Base-by-base conservation (phyloP, 2,888 invertebrate species). In the Ornithoptera priamus region DNA sequence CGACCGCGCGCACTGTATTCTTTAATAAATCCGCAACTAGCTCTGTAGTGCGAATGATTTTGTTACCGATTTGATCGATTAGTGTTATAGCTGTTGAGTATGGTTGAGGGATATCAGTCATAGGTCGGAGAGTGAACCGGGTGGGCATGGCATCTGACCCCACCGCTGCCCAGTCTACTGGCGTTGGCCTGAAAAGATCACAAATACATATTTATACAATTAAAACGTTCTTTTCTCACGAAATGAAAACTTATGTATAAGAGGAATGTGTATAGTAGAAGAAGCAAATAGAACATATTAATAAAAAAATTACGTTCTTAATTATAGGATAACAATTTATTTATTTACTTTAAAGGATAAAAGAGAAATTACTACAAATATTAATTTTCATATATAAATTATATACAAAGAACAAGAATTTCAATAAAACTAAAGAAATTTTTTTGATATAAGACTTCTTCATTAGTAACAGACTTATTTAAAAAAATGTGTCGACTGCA, bases 21-120 rank as follows among this genome's bases (percentile, higher is more conserved):
- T 80, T 89, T 15, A 93, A 73, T 30, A 93, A 76, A 59, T 90
- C 92, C 0, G 89, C 90, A 59, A 93, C 88, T 2, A 93, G 85
- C 73, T 93, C 92, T 0, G 93, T 93, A 10, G 93, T 93, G 71
- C 82, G 79, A 71, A 92, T 92, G 74, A 93, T 93, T 78, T 93
- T 93, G 81, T 86, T 86, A 2, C 92, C 90, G 72, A 93, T 91
- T 74, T 90, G 90, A 76, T 93, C 93, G 74, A 93, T 92, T 73
- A 93, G 72, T 1, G 92, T 92, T 67, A 90, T 88, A 65, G 90
- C 89, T 1, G 92, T 91, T 68, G 90, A 84, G 80, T 85, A 88
- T 0, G 86, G 81, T 0, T 78, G 73, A 0, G 83, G 80, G 7
- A 86, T 69, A 18, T 86, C 86, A 15, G 76, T 76, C 3, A 80